Percentiles rank a stretch among this genome's conserved stretches.
Conservation (phyloP, 2,113 vertebrate genomes). For the Elephas maximus region DNA sequence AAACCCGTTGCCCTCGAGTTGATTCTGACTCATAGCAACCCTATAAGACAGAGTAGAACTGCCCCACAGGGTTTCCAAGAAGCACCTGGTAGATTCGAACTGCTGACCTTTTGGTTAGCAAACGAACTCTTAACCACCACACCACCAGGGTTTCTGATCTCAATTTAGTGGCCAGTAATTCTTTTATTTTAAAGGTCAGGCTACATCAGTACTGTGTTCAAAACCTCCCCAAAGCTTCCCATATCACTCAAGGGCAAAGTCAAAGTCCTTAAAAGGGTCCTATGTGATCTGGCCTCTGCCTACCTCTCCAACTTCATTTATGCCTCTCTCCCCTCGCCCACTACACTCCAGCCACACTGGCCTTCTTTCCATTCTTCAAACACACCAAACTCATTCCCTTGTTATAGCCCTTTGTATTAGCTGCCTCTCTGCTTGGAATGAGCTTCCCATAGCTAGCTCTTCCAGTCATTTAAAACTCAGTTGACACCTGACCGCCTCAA, state of each 20-base stretch:
- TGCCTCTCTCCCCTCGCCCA: neutral
- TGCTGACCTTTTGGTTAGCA: too few species aligned
- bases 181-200: conserved; percentile 24
- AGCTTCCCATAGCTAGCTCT: neutral
- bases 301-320: conserved; percentile 27
- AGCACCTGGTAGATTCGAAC: too few species aligned
- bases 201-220: neutral
- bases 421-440: neutral
- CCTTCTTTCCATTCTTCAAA: conserved; percentile 4
- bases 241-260: neutral
- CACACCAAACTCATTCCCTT: neutral
- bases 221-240: conserved; percentile 2
- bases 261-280: neutral
- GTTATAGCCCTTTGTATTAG: neutral
- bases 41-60: too few species aligned
- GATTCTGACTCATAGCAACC: too few species aligned
- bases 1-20: too few species aligned
- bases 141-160: neutral
- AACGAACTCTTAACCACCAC: too few species aligned
- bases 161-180: neutral
- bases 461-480: conserved; percentile 30
- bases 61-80: too few species aligned
- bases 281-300: neutral
- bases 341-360: neutral
- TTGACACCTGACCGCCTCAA: conserved; percentile 8